Percentiles rank a stretch among this genome's conserved stretches.
These are phyloP conservation scores for Drosophila funebris DNA, from an alignment of 1,140 invertebrate species.

Conservation along the genomic window DNA sequence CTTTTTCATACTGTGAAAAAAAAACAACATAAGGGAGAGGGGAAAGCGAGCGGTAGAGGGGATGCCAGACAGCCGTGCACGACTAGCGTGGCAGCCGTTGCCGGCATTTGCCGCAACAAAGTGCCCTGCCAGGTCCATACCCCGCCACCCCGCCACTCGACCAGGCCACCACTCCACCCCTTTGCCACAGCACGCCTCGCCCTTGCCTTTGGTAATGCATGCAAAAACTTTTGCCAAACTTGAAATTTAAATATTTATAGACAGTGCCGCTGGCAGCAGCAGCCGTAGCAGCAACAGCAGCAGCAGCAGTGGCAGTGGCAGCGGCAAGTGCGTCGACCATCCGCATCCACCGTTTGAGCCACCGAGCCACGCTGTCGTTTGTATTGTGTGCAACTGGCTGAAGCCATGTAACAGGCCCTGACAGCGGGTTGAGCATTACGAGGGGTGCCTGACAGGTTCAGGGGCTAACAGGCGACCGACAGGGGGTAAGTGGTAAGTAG, in stretches of 20 bases:
- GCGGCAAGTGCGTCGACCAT: slow-evolving; percentile 39
- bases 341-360: slow-evolving; percentile 11
- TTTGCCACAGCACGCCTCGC: slow-evolving; percentile 12
- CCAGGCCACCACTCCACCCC: background rate
- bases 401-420: background rate
- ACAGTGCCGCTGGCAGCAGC: slow-evolving; percentile 61
- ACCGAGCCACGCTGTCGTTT: slow-evolving; percentile 13
- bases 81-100: slow-evolving; percentile 26
- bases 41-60: background rate
- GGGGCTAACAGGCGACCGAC: background rate
- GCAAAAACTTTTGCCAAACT: slow-evolving; percentile 82
- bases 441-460: background rate
- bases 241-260: slow-evolving; percentile 83
- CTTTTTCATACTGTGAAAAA: slow-evolving; percentile 22
- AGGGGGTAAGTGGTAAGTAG: slow-evolving; percentile 13
- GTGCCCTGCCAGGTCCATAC: slow-evolving; percentile 19
- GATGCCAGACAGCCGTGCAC: slow-evolving; percentile 21
- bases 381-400: slow-evolving; percentile 33
- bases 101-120: slow-evolving; percentile 38
- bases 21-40: slow-evolving; percentile 2
- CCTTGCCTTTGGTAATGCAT: slow-evolving; percentile 64
- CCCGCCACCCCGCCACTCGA: background rate
- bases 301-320: background rate
- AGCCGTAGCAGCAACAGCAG: background rate
- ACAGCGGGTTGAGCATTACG: background rate